Evolutionary conservation across 2,888 invertebrate species (phyloP).

Genomic region (Drosophila meridiana): DNA sequence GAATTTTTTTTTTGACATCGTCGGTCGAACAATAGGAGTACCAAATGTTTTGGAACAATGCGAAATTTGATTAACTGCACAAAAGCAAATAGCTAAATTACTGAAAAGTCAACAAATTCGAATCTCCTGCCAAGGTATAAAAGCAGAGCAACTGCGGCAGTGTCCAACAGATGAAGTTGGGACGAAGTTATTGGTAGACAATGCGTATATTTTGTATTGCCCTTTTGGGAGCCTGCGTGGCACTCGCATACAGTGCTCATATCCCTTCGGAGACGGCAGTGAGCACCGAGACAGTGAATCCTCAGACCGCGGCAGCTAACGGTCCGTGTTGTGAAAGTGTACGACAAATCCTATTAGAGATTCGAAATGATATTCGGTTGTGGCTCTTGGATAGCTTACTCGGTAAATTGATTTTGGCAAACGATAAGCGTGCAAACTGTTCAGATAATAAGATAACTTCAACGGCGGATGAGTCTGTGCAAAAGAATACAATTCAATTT

Average conservation of each 20-base stretch:
- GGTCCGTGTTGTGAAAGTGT: slow-evolving; percentile 69
- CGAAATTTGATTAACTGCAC: slow-evolving; percentile 60
- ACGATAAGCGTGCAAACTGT: slow-evolving; percentile 59
- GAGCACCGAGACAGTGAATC: slow-evolving; percentile 25
- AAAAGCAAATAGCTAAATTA: slow-evolving; percentile 61
- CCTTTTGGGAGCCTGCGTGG: slow-evolving; percentile 54
- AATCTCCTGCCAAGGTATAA: slow-evolving; percentile 50
- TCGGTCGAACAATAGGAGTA: slow-evolving; percentile 47
- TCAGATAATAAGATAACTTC: slow-evolving; percentile 37
- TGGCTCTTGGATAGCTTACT: slow-evolving; percentile 66
- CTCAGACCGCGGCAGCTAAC: slow-evolving; percentile 18
- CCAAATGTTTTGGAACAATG: slow-evolving; percentile 71
- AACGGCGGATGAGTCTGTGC: slow-evolving; percentile 1
- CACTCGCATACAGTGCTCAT: slow-evolving; percentile 49
- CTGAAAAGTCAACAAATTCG: slow-evolving; percentile 30
- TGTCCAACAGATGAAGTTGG: slow-evolving; percentile 50
- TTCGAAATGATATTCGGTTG: slow-evolving; percentile 66
- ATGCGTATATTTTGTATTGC: slow-evolving; percentile 65
- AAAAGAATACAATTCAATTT: slow-evolving; percentile 18
- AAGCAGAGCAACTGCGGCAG: slow-evolving; percentile 39
- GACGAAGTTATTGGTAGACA: slow-evolving; percentile 38
- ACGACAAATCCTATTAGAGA: slow-evolving; percentile 66
- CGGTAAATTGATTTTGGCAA: slow-evolving; percentile 56
- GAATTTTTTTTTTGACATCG: slow-evolving; percentile 18
- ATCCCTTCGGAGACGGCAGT: slow-evolving; percentile 48